Conservation (phyloP, 2,113 vertebrate species). For the Synodontis membranacea region DNA sequence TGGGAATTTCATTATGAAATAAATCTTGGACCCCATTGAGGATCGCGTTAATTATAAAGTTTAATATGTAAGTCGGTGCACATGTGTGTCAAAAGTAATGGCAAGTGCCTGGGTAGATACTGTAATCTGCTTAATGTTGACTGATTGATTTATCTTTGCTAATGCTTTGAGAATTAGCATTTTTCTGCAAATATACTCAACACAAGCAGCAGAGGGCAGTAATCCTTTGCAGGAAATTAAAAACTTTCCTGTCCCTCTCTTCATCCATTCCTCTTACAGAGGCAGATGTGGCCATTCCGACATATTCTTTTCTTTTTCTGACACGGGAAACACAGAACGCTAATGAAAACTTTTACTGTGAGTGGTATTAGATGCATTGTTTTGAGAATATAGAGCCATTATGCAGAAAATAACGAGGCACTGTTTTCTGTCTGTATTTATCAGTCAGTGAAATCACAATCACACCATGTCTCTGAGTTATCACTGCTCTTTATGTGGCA, state of each 20-base stretch:
- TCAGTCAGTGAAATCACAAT: not conserved
- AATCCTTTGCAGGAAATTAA: not conserved
- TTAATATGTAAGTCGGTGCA: not conserved
- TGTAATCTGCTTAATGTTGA: not conserved
- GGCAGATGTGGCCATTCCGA: slow-evolving; percentile 23
- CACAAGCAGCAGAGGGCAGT: slow-evolving; percentile 36
- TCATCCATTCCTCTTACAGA: slow-evolving; percentile 24
- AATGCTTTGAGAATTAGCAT: no score
- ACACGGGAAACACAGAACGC: not conserved
- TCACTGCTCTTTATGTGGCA: not conserved
- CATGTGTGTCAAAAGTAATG: not conserved
- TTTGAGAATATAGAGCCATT: not conserved
- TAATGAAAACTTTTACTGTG: no score
- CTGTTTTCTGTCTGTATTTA: not conserved
- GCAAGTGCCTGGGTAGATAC: not conserved
- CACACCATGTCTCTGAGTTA: not conserved
- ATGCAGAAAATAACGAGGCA: slow-evolving; percentile 2
- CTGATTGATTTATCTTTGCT: not conserved
- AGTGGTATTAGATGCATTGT: not conserved
- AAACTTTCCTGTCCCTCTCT: not conserved
- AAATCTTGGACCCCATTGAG: not conserved
- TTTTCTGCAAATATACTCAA: not conserved
- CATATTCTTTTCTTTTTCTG: not conserved
- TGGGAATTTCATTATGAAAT: not conserved
- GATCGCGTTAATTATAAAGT: not conserved